Evolutionary conservation across 2,888 invertebrate species (phyloP), one percentile per base, ranked within the genome.

Genomic region (Disparrhopalites patrizii): DNA sequence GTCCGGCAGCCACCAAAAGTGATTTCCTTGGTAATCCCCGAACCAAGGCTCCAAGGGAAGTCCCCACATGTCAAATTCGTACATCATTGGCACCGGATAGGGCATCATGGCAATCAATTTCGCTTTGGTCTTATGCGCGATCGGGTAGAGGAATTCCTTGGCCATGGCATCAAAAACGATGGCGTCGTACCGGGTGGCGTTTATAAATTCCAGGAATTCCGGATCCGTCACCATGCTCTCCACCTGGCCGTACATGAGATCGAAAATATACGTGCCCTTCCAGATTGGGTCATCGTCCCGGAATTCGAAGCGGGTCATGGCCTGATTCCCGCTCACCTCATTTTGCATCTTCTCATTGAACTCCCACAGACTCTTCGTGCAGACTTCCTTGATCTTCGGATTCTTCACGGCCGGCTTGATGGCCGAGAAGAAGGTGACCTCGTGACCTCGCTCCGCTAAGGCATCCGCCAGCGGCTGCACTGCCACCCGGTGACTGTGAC

Each of bases 381-480:
- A 10, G 8, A 43, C 43, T 43, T 43, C 43, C 7, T 10, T 5
- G 8, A 43, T 20, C 20, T 43, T 43, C 4, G 43, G 43, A n/a
- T 43, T 43, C 43, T 15, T 15, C n/a, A 10, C n/a, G 15, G 7
- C 7, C 8, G 43, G 43, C 20, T 5, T 5, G n/a, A 43, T 43
- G 8, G 20, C 4, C 5, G 43, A 43, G 20, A 43, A 43, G n/a
- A 43, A 5, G 4, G 43, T 43, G 43, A 43, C 43, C 15, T 43
- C n/a, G 43, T 43, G 43, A 43, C n/a, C 43, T 43, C n/a, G 15
- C 43, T 43, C 43, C n/a, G 43, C 43, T n/a, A 43, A 43, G 5
- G 43, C 43, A 43, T 5, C 20, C n/a, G 20, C n/a, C 8, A 43
- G n/a, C 5, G 43, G 43, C n/a, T 43, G 43, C 15, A 43, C 8